A percentile compares a stretch with the other conserved stretches of the same genome.
phyloP scores from a whole-genome alignment of 2,797 vertebrate species.

The Microctenopoma lineatum region DNA sequence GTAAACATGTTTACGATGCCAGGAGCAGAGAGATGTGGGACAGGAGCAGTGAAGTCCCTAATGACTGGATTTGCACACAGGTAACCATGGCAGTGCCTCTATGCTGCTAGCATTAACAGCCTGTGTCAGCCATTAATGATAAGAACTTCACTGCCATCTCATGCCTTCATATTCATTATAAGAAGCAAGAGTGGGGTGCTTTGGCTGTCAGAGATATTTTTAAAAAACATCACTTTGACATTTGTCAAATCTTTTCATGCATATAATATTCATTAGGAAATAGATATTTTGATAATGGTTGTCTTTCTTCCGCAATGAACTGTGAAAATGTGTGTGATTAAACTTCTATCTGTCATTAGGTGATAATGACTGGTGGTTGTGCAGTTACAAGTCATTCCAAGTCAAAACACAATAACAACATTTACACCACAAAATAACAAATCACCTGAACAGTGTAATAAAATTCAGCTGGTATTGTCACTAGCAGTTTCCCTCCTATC shows the following conservation, averaged over 20 bases:
- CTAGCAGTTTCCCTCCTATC: conserved; percentile 16
- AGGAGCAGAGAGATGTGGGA: conserved; percentile 32
- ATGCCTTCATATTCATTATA: conserved; percentile 36
- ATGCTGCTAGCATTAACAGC: conserved; percentile 54
- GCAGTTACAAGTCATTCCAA: conserved; percentile 3
- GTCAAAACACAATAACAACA: neutral
- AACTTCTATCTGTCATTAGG: conserved; percentile 50
- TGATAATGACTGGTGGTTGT: conserved; percentile 37
- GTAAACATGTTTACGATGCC: conserved; percentile 76
- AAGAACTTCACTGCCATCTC: conserved; percentile 44
- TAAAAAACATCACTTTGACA: conserved; percentile 17
- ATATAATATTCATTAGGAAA: neutral
- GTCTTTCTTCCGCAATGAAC: conserved; percentile 59
- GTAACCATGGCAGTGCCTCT: conserved; percentile 79
- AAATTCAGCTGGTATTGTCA: neutral
- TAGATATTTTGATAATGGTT: neutral
- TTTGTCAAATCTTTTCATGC: neutral
- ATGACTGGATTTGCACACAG: conserved; percentile 72
- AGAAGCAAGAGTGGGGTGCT: conserved; percentile 9
- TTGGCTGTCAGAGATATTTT: conserved; percentile 20
- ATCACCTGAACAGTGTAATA: neutral
- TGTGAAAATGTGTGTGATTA: conserved; percentile 71
- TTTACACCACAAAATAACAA: neutral
- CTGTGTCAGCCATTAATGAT: conserved; percentile 60
- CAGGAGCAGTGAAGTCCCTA: conserved; percentile 68